Percentiles rank a stretch among this genome's conserved stretches.
These are phyloP conservation scores for Etia nguti DNA, from an alignment of 2,113 vertebrate genomes.

Conservation along the genomic window DNA sequence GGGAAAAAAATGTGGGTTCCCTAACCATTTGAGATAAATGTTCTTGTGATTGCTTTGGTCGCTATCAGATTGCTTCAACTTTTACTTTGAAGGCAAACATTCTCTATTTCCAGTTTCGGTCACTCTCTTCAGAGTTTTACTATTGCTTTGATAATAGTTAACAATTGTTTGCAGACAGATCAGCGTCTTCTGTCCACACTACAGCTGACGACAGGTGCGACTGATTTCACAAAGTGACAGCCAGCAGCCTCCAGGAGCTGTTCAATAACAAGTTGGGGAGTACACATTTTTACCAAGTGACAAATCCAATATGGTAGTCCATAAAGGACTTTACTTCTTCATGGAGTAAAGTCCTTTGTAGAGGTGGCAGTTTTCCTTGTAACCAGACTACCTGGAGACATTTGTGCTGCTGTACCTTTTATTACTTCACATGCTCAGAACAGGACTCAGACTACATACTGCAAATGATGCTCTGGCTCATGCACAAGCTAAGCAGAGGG, in stretches of 20 bases:
- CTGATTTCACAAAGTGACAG: not conserved
- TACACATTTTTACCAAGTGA: not conserved
- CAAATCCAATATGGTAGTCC: not conserved
- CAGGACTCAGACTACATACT: not conserved
- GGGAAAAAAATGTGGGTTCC: too few relatives aligned
- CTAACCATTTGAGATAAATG: too few relatives aligned
- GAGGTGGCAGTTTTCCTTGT: not conserved
- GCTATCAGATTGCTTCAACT: not conserved
- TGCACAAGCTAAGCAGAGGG: not conserved
- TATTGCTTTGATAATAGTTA: not conserved
- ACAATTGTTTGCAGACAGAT: not conserved
- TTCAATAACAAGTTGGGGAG: not conserved
- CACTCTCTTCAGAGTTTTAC: not conserved
- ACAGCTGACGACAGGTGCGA: not conserved
- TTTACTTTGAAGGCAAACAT: not conserved
- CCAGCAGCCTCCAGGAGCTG: not conserved
- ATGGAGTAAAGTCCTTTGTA: not conserved
- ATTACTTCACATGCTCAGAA: not conserved
- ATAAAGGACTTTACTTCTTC: not conserved
- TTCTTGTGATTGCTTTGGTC: too few relatives aligned
- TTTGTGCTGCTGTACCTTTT: not conserved
- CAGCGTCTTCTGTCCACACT: not conserved
- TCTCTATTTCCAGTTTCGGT: accelerated
- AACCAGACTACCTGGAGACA: not conserved
- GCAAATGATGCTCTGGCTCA: not conserved